These are phyloP conservation scores for Pegoplata infirma DNA, from an alignment of 2,888 invertebrate genomes.

Conservation along the genomic window DNA sequence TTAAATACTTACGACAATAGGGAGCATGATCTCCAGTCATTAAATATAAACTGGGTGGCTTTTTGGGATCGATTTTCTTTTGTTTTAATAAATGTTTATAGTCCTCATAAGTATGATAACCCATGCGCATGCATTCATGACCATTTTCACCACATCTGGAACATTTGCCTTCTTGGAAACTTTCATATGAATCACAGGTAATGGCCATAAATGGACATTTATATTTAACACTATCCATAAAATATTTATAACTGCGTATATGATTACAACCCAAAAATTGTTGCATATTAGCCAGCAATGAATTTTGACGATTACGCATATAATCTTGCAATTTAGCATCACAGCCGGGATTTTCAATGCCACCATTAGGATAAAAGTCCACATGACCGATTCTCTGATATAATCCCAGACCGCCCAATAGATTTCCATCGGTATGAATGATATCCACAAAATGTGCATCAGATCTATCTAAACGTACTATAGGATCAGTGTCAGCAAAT, in stretches of 20 bases:
- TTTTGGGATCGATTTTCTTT: constrained; percentile 78
- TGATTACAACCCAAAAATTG: constrained; percentile 89
- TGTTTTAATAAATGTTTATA: constrained; percentile 79
- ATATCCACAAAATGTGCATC: constrained; percentile 94
- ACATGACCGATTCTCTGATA: constrained; percentile 90
- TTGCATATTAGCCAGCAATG: constrained; percentile 81
- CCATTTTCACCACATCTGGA: constrained; percentile 83
- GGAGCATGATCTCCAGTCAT: constrained; percentile 85
- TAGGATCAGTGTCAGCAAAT: constrained; percentile 88
- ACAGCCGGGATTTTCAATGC: constrained; percentile 87
- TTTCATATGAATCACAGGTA: constrained; percentile 88
- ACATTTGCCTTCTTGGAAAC: constrained; percentile 85
- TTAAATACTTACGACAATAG: constrained; percentile 84
- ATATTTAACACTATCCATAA: constrained; percentile 89
- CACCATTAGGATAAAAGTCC: constrained; percentile 95
- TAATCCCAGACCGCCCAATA: constrained; percentile 89
- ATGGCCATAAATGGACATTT: constrained; percentile 88
- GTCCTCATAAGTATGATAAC: constrained; percentile 81
- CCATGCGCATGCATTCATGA: constrained; percentile 85
- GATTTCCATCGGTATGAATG: constrained; percentile 91
- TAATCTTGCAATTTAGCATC: constrained; percentile 81
- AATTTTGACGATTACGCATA: constrained; percentile 81
- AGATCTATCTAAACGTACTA: constrained; percentile 89
- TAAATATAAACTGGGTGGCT: constrained; percentile 82
- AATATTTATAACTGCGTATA: constrained; percentile 89